These are phyloP conservation scores for Perizoma affinitatum DNA, from an alignment of 2,888 invertebrate genomes.

Conservation along the genomic window DNA sequence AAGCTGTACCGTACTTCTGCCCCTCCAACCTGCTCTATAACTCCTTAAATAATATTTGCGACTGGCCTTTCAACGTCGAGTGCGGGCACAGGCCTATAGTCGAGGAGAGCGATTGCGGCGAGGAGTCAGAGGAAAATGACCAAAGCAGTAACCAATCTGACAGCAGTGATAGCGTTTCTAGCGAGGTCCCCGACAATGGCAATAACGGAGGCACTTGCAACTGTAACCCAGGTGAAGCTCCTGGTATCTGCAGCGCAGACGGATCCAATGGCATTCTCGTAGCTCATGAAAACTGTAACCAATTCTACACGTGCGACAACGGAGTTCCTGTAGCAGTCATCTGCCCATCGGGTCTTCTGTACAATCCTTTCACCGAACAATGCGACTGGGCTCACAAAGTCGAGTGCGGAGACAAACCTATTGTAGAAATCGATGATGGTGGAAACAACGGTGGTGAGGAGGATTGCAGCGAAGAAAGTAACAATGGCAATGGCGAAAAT, in stretches of 20 bases:
- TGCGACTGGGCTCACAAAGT: conserved; percentile 47
- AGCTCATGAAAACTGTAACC: conserved; percentile 50
- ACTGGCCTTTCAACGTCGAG: conserved; percentile 46
- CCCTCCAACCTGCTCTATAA: conserved; percentile 41
- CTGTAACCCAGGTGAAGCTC: conserved; percentile 47
- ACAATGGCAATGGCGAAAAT: conserved; percentile 8
- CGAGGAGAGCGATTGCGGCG: conserved; percentile 13
- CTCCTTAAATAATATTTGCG: conserved; percentile 42
- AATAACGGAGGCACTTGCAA: conserved; percentile 37
- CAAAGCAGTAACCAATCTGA: not conserved
- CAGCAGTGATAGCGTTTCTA: not conserved
- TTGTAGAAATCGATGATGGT: conserved; percentile 14
- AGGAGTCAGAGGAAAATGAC: not conserved
- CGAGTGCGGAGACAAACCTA: conserved; percentile 44
- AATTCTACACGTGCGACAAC: conserved; percentile 44
- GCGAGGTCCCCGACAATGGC: conserved; percentile 18
- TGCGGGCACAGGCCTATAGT: conserved; percentile 41
- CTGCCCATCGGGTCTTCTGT: conserved; percentile 41
- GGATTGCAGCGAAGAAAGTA: too few relatives aligned
- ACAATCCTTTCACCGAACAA: conserved; percentile 40
- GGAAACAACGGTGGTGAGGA: not conserved
- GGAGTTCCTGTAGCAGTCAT: conserved; percentile 38
- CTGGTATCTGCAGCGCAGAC: conserved; percentile 40
- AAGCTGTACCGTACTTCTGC: conserved; percentile 41
- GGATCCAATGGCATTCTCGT: conserved; percentile 43